Evolutionary conservation across 2,113 vertebrate genomes (phyloP).

Genomic region (Probosciger aterrimus): DNA sequence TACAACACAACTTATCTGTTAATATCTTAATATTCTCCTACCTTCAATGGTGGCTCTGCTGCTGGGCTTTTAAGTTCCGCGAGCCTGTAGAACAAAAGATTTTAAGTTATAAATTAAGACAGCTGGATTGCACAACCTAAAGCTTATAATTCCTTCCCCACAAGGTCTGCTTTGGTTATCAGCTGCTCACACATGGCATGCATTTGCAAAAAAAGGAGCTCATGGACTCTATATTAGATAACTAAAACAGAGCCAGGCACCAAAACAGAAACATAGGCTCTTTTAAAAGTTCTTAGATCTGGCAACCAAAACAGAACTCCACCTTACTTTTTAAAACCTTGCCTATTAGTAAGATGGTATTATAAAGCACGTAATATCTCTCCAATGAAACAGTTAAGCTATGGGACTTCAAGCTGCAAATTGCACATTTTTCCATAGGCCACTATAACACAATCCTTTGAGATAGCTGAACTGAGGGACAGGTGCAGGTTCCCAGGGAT

Average conservation of each 20-base stretch:
- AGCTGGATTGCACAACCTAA: background rate
- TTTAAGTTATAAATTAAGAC: background rate
- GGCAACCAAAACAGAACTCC: background rate
- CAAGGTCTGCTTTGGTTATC: background rate
- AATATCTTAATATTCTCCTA: conserved; percentile 60
- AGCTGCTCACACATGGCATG: background rate
- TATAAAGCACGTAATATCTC: background rate
- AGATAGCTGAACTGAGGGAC: background rate
- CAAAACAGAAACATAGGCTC: background rate
- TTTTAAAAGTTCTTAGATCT: background rate
- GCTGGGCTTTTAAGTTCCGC: conserved; percentile 78
- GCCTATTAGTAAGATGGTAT: background rate
- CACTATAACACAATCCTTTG: background rate
- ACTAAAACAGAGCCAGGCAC: background rate
- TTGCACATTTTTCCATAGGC: background rate
- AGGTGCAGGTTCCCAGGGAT: background rate
- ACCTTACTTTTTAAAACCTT: background rate
- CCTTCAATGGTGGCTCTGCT: conserved; percentile 85
- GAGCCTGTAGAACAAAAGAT: conserved; percentile 75
- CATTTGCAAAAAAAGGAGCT: background rate
- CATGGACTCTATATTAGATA: background rate
- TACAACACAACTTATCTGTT: background rate
- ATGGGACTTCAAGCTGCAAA: background rate
- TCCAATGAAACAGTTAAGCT: background rate
- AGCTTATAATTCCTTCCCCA: background rate